Evolutionary conservation across 2,113 vertebrate species (phyloP), one percentile per base, ranked within the genome.

Genomic region (Aleadryas rufinucha): DNA sequence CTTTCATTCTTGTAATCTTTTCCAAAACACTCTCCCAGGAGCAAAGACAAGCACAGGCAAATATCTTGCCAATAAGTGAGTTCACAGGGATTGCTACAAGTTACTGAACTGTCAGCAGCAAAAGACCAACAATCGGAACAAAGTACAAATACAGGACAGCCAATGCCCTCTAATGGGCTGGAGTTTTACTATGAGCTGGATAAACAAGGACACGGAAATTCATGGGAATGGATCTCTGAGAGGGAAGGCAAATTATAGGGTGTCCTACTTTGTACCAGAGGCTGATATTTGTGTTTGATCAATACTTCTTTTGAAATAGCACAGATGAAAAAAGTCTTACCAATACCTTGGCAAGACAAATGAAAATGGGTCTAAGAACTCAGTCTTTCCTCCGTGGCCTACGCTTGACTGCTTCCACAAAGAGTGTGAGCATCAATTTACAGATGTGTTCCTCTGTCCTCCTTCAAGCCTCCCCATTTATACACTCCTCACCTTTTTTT

Each of bases 41-140:
- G 89, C 89, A 90, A 89, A 96, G 56, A 91, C 90, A 97, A 95
- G 94, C 75, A 81, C 47, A 94, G 97, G 93, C 95, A 97, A 91
- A 94, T 78, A 71, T 78, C 68, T 54, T 96, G 94, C 91, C 94
- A 98, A 52, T 70, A 95, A 96, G 93, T 60, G 94, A 95, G 92
- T 96, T 97, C 89, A 97, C 88, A 90, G 95, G 84, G 93, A 90
- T 85, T 89, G 89, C 84, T 84, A 22, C 50, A 44, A 94, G 84
- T 78, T 79, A 84, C 94, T 72, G 6, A 88, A 93, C 90, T 91
- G 66, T 87, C 90, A 95, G 93, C 91, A 81, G 93, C 28, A 63
- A 84, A 72, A 86, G 45, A 90, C 35, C 84, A 82, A 76, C 80
- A 78, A 71, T 53, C 18, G 6, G 84, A 95, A 84, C 68, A 49